Percentiles rank a stretch among this genome's conserved stretches.
phyloP scores from a whole-genome alignment of 2,113 vertebrate genomes.

The human (Homo sapiens) region DNA sequence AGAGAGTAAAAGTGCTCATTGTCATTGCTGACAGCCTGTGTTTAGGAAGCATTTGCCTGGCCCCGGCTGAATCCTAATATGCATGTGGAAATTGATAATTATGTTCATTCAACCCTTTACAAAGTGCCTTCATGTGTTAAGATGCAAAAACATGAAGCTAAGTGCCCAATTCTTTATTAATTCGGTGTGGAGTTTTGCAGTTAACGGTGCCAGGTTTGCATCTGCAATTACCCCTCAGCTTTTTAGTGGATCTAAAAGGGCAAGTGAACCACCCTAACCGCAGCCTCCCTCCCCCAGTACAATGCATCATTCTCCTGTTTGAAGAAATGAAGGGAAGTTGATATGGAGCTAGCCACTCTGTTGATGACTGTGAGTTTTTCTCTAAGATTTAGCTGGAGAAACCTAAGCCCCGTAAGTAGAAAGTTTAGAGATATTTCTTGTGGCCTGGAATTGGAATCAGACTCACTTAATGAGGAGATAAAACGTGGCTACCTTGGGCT shows the following conservation, averaged over 20 bases:
- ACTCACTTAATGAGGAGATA: neutral
- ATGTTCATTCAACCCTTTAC: constrained; percentile 35
- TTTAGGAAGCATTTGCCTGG: constrained; percentile 39
- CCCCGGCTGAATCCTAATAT: neutral
- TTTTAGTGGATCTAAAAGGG: constrained; percentile 6
- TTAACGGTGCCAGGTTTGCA: constrained; percentile 34
- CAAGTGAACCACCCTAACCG: neutral
- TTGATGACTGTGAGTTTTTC: neutral
- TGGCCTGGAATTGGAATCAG: neutral
- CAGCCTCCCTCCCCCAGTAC: neutral
- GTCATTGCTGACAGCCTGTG: neutral
- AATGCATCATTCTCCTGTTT: neutral
- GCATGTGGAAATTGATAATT: constrained; percentile 60
- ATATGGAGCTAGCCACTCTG: neutral
- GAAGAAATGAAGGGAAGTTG: neutral
- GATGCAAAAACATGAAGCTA: constrained; percentile 46
- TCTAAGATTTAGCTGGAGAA: neutral
- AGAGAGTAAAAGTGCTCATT: neutral
- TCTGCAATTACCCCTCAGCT: neutral
- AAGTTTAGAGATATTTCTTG: neutral
- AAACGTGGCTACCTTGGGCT: neutral
- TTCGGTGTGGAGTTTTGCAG: neutral
- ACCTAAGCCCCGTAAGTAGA: neutral
- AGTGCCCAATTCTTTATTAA: constrained; percentile 25
- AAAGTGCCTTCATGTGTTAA: constrained; percentile 54